Base-by-base conservation (phyloP, 2,113 vertebrate genomes). In the Arvicanthis niloticus region DNA sequence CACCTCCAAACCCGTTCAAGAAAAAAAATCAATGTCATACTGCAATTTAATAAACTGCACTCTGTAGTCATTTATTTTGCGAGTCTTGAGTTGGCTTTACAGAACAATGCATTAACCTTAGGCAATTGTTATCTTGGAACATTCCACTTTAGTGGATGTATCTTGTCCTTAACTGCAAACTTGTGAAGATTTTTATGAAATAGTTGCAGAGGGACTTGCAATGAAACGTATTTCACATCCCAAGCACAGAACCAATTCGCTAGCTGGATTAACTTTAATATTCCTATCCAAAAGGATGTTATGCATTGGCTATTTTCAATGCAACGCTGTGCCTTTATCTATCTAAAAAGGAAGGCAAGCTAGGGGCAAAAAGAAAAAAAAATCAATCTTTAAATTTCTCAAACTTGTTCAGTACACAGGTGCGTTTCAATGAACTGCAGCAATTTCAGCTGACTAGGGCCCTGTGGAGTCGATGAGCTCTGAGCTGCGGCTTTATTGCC, bases 261-360 rank as follows among this genome's bases (percentile, higher is more conserved):
- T 96, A 88, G 42, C 93, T 98, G 97, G 97, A 98, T 98, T 98
- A 98, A 98, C 93, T 98, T 97, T 98, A 98, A 95, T 98, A 98
- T 98, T 98, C 98, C 96, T 93, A 96, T 91, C 34, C 22, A 91
- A 97, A 94, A 98, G 95, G 97, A 96, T 67, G 93, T 65, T 97
- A 97, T 98, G 88, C 73, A 96, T 98, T 97, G 98, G 97, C 96
- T 89, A 91, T 97, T 98, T 98, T 98, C 98, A 98, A 98, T 96
- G 98, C 81, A 98, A 96, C 92, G 82, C 65, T 97, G 88, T 97
- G 96, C 93, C 85, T 96, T 98, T 96, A 91, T 97, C 90, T 86
- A 89, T 97, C 97, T 91, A 97, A 98, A 98, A 97, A 98, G 86
- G 91, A 98, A 97, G 80, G 60, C 51, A 96, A 97, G 94, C 93